Base-by-base conservation (phyloP, 2,888 invertebrate species). In the Gasteruption jaculator region DNA sequence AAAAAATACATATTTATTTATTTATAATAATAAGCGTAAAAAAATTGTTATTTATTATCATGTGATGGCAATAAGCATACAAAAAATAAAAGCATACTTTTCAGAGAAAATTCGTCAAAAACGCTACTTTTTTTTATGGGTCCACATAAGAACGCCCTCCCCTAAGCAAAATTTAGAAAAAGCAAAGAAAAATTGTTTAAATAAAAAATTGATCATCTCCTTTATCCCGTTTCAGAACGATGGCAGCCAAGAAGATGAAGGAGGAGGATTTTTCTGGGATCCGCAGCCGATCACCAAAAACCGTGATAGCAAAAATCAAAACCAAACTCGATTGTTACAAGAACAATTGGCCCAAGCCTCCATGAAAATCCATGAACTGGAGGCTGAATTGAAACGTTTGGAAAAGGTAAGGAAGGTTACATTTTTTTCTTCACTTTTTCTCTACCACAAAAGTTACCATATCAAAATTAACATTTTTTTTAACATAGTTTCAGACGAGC, bases 301-400 rank as follows among this genome's bases (percentile, higher is more conserved):
- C 46, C 58, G 57, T 3, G 60, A 58, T 5, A 41, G 51, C 1
- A 58, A 49, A 32, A 54, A 43, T 31, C 56, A 57, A 21, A 63
- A 57, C 32, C 58, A 62, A 12, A 44, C 47, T n/a, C 55, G 53
- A 8, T 48, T 57, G 2, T 48, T 69, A 20, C 66, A 68, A 42
- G 67, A 70, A 34, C 59, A 66, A 41, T 49, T 70, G 38, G 58
- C 59, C 12, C 63, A 67, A 47, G 67, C 70, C 67, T 57, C 70
- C 68, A 7, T 68, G 57, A 71, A 45, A 43, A 66, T 69, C 45
- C 57, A 53, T 1, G 65, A 70, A 39, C 46, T 70, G 35, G 69
- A 71, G 48, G 42, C 52, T 2, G 64, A 70, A 46, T 44, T 65
- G 4, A 64, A 63, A 53, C 48, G 51, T 5, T 41, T 55, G 16